phyloP scores from a whole-genome alignment of 2,113 vertebrate genomes.

The Ursus arctos region DNA sequence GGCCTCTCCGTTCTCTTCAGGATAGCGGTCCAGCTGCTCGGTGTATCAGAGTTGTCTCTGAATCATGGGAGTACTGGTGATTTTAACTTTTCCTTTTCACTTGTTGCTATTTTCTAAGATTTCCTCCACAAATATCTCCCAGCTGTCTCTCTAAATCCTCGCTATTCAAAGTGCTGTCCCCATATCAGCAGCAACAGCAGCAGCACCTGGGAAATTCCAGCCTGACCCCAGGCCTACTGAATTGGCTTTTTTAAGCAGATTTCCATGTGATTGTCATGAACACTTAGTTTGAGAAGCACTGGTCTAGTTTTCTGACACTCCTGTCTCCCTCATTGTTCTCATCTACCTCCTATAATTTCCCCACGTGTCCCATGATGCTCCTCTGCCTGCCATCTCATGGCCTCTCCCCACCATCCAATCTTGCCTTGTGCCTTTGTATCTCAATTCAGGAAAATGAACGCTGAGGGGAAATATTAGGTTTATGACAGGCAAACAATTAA shows the following conservation, averaged over 20 bases:
- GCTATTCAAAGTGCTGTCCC: not conserved
- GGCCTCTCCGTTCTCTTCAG: not conserved
- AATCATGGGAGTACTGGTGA: not conserved
- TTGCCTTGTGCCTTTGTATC: not conserved
- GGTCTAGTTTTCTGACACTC: not conserved
- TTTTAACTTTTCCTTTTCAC: not conserved
- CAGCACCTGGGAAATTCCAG: not conserved
- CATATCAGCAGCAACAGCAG: not conserved
- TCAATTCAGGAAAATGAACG: not conserved
- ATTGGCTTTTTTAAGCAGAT: not conserved
- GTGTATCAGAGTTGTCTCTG: not conserved
- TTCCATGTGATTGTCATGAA: not conserved
- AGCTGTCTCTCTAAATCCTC: not conserved
- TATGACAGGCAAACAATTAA: not conserved
- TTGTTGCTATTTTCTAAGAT: not conserved
- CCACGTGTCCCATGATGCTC: not conserved
- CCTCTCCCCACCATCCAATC: not conserved
- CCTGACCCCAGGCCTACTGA: not conserved
- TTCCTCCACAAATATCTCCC: not conserved
- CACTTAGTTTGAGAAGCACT: not conserved
- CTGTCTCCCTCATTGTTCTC: not conserved
- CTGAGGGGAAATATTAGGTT: not conserved
- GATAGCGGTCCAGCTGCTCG: not conserved
- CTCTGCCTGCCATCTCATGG: not conserved
- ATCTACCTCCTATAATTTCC: not conserved